phyloP scores from a whole-genome alignment of 2,113 vertebrate species.

The Phasianus colchicus region DNA sequence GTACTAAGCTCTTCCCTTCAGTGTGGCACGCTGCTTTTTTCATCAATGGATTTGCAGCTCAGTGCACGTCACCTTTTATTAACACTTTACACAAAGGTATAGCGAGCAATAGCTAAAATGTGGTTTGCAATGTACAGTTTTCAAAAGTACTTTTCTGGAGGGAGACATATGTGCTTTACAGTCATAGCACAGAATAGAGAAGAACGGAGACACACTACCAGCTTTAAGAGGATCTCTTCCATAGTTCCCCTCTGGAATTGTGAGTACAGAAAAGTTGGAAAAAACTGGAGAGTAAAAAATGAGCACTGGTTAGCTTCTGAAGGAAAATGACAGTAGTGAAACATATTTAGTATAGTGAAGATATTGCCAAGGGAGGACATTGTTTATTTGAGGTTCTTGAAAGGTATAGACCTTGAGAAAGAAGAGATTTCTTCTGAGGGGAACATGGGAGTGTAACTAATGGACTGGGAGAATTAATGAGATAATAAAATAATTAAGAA shows the following conservation, averaged over 20 bases:
- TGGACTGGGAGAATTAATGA: slow-evolving; percentile 53
- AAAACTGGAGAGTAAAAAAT: background rate
- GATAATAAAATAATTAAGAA: slow-evolving; percentile 65
- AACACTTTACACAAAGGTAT: background rate
- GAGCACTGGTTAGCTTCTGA: background rate
- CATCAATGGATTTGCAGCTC: background rate
- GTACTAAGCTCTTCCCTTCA: background rate
- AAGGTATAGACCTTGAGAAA: background rate
- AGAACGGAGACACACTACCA: background rate
- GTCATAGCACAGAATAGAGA: background rate
- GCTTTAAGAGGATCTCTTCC: background rate
- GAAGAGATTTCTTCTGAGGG: slow-evolving; percentile 1
- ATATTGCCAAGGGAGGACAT: slow-evolving; percentile 1
- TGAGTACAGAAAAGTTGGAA: background rate
- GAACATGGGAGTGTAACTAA: background rate
- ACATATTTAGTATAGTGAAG: background rate
- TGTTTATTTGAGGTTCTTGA: slow-evolving; percentile 40
- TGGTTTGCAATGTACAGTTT: background rate
- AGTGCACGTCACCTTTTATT: background rate
- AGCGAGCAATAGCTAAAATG: background rate
- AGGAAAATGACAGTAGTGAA: background rate
- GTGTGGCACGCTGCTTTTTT: fast-evolving
- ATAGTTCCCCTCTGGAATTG: background rate
- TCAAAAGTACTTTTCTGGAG: background rate
- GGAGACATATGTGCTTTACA: fast-evolving